phyloP scores from a whole-genome alignment of 1,140 invertebrate genomes.

The Orchestia grillus region DNA sequence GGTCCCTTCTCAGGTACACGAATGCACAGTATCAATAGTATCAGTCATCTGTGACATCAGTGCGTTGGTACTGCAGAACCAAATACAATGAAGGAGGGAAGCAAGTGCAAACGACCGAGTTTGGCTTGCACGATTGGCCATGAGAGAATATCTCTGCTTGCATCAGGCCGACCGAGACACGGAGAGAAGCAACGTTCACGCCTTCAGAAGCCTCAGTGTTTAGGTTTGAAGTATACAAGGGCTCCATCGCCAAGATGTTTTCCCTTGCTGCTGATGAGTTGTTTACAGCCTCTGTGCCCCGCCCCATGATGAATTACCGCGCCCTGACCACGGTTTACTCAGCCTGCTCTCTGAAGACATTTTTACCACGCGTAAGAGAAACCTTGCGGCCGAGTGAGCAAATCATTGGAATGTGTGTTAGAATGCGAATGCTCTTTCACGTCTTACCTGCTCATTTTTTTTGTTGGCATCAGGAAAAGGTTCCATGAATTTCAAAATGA shows the following conservation, averaged over 20 bases:
- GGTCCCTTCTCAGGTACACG: too few species aligned
- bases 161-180: neutral
- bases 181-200: neutral
- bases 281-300: neutral
- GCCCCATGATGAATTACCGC: neutral
- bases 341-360: neutral
- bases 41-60: too few species aligned
- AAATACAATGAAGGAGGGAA: too few species aligned
- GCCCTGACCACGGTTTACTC: neutral
- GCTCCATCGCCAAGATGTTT: neutral
- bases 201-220: neutral
- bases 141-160: neutral
- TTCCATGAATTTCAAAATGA: neutral
- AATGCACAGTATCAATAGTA: too few species aligned
- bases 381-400: neutral
- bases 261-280: neutral
- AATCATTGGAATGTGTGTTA: neutral
- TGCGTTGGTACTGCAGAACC: too few species aligned
- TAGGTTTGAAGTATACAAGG: neutral
- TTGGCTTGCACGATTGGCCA: neutral
- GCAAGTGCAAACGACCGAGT: too few species aligned
- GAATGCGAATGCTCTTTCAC: too few species aligned
- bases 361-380: neutral
- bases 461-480: neutral
- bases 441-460: too few species aligned